Conservation (phyloP, 2,888 invertebrate species). For the Cerastis leucographa region DNA sequence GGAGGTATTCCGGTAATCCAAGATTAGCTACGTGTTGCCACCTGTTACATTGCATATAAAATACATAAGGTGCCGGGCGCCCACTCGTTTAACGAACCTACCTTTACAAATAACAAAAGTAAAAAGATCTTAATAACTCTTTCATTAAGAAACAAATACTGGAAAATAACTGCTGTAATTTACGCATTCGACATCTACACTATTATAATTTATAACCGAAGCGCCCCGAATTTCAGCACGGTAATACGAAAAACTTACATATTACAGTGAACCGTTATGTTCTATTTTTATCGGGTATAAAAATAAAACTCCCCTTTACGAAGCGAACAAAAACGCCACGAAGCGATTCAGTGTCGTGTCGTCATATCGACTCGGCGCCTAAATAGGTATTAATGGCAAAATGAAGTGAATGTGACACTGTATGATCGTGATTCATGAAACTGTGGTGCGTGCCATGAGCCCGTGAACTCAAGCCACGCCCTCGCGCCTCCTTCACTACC, state of each 20-base stretch:
- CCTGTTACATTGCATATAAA: slow-evolving; percentile 58
- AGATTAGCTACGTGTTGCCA: slow-evolving; percentile 31
- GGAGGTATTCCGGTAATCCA: slow-evolving; percentile 21
- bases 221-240: background rate
- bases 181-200: slow-evolving; percentile 19
- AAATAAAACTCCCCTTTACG: slow-evolving; percentile 39
- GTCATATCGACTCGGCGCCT: slow-evolving; percentile 44
- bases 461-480: slow-evolving; percentile 60
- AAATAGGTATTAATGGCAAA: slow-evolving; percentile 57
- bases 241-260: slow-evolving; percentile 9
- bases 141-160: background rate
- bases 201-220: slow-evolving; percentile 17
- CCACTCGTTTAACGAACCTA: slow-evolving; percentile 11
- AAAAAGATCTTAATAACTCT: background rate
- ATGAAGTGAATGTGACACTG: slow-evolving; percentile 57
- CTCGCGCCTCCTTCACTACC: slow-evolving; percentile 40
- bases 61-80: slow-evolving; percentile 31
- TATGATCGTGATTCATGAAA: slow-evolving; percentile 60
- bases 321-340: slow-evolving; percentile 16
- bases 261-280: slow-evolving; percentile 1
- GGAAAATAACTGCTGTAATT: slow-evolving; percentile 12
- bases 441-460: slow-evolving; percentile 67
- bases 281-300: slow-evolving; percentile 29
- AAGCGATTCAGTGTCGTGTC: slow-evolving; percentile 26
- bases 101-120: slow-evolving; percentile 23